Base-by-base conservation (phyloP, 2,888 invertebrate species). In the Cephus pulcher region DNA sequence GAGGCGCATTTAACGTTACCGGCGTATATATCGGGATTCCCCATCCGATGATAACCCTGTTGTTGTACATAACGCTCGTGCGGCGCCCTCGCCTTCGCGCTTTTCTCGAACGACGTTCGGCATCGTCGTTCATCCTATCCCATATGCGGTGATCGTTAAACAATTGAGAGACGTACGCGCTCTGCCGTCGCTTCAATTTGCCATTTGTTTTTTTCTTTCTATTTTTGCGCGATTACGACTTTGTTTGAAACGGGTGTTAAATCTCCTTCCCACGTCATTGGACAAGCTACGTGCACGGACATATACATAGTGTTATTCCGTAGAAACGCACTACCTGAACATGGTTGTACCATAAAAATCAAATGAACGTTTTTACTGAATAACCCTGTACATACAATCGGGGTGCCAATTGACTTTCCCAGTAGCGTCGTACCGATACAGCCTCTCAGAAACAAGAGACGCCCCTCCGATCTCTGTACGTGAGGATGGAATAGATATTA, bases 141-240 rank as follows among this genome's bases (percentile, higher is more conserved):
- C 23, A 2, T 56, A 6, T 23, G 23, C 56, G 23, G 9, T 56
- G 9, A 23, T 56, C 23, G 9, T 56, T 23, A 9, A 56, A 56
- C 23, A 23, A 56, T 56, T 56, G 9, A 56, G 80, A 79, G 81
- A 81, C 77, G 81, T n/a, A 1, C 23, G 76, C 75, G 80, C 81
- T 81, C 80, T 82, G 23, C 79, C 79, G 77, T 82, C 78, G 75
- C 82, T 80, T 70, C 77, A 78, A 82, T 83, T 83, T 85, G 85
- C 84, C 86, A 86, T 86, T 85, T 82, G 30, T 81, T 81, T 82
- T 84, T 56, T 15, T 23, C 4, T 56, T 23, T 23, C 56, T 9
- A 9, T 23, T 23, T 40, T 15, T 23, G 1, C 40, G 40, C 56
- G 56, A 40, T 56, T 23, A 23, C 23, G 56, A 56, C 2, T 23